phyloP scores from a whole-genome alignment of 1,140 invertebrate genomes.

The Polypedilum vanderplanki region DNA sequence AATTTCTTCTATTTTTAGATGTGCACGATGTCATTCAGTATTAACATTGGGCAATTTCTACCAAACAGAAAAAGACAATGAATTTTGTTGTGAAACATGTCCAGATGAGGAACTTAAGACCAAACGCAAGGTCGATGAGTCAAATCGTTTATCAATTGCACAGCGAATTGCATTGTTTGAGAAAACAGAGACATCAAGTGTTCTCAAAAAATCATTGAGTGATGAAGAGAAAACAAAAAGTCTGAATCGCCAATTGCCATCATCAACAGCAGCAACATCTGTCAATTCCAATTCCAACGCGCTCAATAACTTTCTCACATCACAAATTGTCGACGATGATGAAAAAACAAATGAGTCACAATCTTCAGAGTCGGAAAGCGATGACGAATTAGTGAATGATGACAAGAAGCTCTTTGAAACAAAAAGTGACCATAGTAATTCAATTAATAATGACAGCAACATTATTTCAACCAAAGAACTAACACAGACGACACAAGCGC shows the following conservation, averaged over 20 bases:
- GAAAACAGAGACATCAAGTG: slow-evolving; percentile 31
- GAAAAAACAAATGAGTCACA: background rate
- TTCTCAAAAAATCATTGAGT: slow-evolving; percentile 44
- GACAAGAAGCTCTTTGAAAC: background rate
- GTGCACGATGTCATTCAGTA: slow-evolving; percentile 68
- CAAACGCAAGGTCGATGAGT: background rate
- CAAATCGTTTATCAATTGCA: slow-evolving; percentile 32
- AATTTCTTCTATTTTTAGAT: slow-evolving; percentile 45
- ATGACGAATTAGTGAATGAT: background rate
- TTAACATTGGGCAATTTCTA: slow-evolving; percentile 70
- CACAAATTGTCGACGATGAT: background rate
- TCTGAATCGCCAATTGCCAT: slow-evolving; percentile 30
- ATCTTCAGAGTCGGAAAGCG: background rate
- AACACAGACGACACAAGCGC: slow-evolving; percentile 21
- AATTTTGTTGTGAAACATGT: slow-evolving; percentile 78
- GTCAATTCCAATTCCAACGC: background rate
- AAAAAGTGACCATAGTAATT: slow-evolving; percentile 9
- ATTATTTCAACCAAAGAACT: slow-evolving; percentile 29
- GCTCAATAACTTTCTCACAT: background rate
- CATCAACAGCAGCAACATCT: slow-evolving; percentile 8
- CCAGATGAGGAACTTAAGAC: slow-evolving; percentile 62
- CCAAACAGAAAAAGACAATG: slow-evolving; percentile 61
- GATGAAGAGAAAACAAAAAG: slow-evolving; percentile 49
- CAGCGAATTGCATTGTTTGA: slow-evolving; percentile 36
- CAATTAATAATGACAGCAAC: slow-evolving; percentile 21